Percentiles rank a stretch among this genome's conserved stretches.
Conservation (phyloP, 2,888 invertebrate species). For the Zelleria hepariella region DNA sequence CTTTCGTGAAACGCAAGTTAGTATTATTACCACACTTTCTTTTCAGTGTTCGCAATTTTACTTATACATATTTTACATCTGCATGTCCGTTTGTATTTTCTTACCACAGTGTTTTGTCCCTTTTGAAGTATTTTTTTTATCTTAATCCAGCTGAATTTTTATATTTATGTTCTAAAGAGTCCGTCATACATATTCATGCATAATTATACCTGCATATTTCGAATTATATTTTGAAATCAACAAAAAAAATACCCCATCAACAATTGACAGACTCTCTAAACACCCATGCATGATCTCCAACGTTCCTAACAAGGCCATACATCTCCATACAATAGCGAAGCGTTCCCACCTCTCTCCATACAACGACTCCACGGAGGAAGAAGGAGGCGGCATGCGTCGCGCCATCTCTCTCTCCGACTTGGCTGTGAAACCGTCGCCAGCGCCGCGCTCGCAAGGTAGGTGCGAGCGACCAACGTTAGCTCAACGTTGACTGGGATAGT, state of each 20-base stretch:
- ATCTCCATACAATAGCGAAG: constrained; percentile 25
- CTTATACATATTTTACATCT: not conserved
- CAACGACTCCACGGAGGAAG: constrained; percentile 40
- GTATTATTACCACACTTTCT: too few relatives aligned
- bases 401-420: constrained; percentile 87
- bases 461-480: too few relatives aligned
- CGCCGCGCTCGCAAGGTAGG: constrained; percentile 75
- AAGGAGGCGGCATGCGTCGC: constrained; percentile 77
- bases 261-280: not conserved
- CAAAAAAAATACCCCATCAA: not conserved
- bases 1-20: too few relatives aligned
- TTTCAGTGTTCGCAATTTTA: too few relatives aligned
- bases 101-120: not conserved
- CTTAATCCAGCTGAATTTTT: too few relatives aligned
- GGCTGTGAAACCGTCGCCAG: constrained; percentile 73
- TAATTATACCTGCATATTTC: too few relatives aligned
- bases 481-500: too few relatives aligned
- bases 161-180: too few relatives aligned
- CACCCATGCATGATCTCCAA: not conserved
- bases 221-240: too few relatives aligned
- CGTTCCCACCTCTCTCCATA: constrained; percentile 45
- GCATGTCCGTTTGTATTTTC: not conserved
- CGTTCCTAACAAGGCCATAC: not conserved
- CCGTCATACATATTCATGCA: too few relatives aligned
- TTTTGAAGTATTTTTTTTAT: not conserved